Conservation (phyloP, 2,797 vertebrate species). For the Octomys mimax region DNA sequence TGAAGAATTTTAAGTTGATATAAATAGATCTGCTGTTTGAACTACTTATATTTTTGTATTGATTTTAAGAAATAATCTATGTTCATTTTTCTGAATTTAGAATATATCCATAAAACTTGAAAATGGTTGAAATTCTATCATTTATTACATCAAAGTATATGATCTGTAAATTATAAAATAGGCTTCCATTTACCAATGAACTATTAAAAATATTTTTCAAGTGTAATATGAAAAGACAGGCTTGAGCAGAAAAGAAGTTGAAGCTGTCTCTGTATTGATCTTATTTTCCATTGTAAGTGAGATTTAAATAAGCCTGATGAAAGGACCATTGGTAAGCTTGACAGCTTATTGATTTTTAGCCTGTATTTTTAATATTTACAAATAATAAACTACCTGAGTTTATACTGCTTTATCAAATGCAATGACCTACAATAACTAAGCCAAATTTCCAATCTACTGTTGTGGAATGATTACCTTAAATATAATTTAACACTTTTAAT, state of each 20-base stretch:
- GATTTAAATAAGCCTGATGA: slow-evolving; percentile 30
- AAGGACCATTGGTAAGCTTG: background rate
- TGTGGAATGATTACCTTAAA: slow-evolving; percentile 22
- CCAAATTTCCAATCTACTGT: background rate
- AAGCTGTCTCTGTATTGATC: background rate
- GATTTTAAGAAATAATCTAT: background rate
- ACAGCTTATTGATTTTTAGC: background rate
- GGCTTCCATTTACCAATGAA: background rate
- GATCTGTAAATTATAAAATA: slow-evolving; percentile 35
- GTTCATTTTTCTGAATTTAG: slow-evolving; percentile 46
- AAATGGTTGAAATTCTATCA: slow-evolving; percentile 38
- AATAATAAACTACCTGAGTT: slow-evolving; percentile 12
- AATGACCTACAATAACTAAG: background rate
- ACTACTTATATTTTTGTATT: background rate
- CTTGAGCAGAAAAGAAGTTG: slow-evolving; percentile 27
- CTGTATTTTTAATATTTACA: background rate
- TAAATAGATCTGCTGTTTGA: background rate
- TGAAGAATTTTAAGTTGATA: background rate
- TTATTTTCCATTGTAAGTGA: slow-evolving; percentile 30
- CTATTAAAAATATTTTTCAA: slow-evolving; percentile 19
- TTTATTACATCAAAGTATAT: background rate
- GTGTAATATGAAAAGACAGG: background rate
- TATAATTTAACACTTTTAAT: background rate
- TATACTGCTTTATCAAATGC: background rate
- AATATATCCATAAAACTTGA: slow-evolving; percentile 21